phyloP scores from a whole-genome alignment of 2,888 invertebrate species.

The Aspidiotus rigidus region DNA sequence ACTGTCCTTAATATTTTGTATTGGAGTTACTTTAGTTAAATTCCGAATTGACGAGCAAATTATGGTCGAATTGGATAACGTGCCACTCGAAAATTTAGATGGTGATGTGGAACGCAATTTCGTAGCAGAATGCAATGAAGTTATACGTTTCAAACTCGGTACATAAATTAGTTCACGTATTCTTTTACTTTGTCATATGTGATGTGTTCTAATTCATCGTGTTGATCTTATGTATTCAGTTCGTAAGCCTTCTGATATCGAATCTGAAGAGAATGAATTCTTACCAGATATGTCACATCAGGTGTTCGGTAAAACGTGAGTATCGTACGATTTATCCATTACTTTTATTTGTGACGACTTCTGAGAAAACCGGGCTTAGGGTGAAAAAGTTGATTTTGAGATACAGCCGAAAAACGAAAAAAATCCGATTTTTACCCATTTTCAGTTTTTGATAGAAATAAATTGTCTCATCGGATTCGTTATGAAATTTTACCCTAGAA shows the following conservation, averaged over 20 bases:
- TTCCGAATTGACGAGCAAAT: not conserved
- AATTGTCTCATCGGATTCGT: no score
- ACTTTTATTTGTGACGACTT: no score
- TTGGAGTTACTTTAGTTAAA: no score
- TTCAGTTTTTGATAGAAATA: no score
- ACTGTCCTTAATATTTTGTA: no score
- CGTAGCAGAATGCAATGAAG: slow-evolving; percentile 29
- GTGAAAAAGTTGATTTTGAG: no score
- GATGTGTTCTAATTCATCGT: slow-evolving; percentile 10
- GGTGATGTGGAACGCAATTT: slow-evolving; percentile 20
- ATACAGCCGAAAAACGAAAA: no score
- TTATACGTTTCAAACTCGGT: slow-evolving; percentile 25
- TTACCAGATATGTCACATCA: slow-evolving; percentile 85
- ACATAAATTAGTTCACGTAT: not conserved
- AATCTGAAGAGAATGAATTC: slow-evolving; percentile 56
- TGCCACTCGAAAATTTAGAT: not conserved
- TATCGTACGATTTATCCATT: not conserved
- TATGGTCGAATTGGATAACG: slow-evolving; percentile 5
- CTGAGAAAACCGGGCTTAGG: no score
- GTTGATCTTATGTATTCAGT: slow-evolving; percentile 43
- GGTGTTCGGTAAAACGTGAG: slow-evolving; percentile 72
- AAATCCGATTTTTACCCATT: no score
- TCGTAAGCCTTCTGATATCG: slow-evolving; percentile 54
- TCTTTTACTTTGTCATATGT: not conserved
- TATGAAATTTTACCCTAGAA: no score